Base-by-base conservation (phyloP, 2,888 invertebrate genomes). In the Phoronis australis region DNA sequence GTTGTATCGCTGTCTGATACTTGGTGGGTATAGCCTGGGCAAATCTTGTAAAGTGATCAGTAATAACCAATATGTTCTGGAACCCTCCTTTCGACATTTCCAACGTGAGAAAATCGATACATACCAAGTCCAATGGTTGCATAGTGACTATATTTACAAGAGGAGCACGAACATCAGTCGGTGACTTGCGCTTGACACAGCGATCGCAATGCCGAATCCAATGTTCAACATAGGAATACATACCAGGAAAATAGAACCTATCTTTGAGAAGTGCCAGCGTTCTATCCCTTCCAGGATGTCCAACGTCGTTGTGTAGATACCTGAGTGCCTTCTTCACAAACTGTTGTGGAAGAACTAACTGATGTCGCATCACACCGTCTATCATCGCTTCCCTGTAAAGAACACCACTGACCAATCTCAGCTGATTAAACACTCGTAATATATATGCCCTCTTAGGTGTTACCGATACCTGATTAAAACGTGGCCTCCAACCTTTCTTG, bases 1-100 rank as follows among this genome's bases (percentile, higher is more conserved):
- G 50, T 50, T 31, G 49, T 50, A 21, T 52, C 12, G 49, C 52
- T 23, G 45, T 45, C 42, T 50, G 41, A 27, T 50, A 50, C 4
- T 38, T 6, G 2, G 41, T 45, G 9, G 49, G 48, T 20, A 43
- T 12, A n/a, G 45, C 51, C n/a, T 31, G 22, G 21, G 51, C 42
- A 43, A 12, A 48, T 12, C 25, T 22, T 4, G 45, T 37, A 24
- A 48, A 48, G 24, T 47, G 44, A 21, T 48, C 44, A 6, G 45
- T 45, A 20, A 47, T 46, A 15, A 47, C 45, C 12, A 48, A 23
- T 15, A 48, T 38, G 25, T 48, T 4, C 9, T 27, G 5, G 37
- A 12, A 26, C 15, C 47, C 47, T n/a, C 42, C 47, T 45, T 27
- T n/a, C 4, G 38, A 45, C n/a, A 9, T 12, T 23, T 48, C 48